These are phyloP conservation scores for Esox masquinongy DNA, from an alignment of 2,797 vertebrate genomes.

Conservation along the genomic window DNA sequence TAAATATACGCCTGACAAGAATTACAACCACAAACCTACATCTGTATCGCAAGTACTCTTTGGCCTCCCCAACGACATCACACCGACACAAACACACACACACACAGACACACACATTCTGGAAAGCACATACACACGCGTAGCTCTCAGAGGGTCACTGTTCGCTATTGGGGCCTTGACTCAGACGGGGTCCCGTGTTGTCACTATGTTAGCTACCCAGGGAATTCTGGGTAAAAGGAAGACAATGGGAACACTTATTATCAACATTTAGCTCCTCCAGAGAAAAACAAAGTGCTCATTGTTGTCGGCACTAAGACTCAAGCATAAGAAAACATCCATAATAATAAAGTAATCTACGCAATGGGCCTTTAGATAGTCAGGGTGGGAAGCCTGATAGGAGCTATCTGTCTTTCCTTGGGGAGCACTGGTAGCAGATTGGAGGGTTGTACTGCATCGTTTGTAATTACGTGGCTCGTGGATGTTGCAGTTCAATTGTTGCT, in stretches of 20 bases:
- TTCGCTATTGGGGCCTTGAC: background rate
- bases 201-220: constrained; percentile 28
- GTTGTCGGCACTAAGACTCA: constrained; percentile 22
- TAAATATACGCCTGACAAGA: too few relatives aligned
- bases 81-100: too few relatives aligned
- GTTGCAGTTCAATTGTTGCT: background rate
- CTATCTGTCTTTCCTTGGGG: constrained; percentile 9
- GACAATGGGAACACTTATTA: constrained; percentile 16
- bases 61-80: too few relatives aligned
- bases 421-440: background rate
- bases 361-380: background rate
- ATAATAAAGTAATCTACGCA: constrained; percentile 27
- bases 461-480: background rate
- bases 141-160: background rate
- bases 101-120: background rate
- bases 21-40: too few relatives aligned
- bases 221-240: constrained; percentile 7
- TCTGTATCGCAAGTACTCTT: too few relatives aligned
- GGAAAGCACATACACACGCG: constrained; percentile 17
- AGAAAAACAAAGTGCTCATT: constrained; percentile 45
- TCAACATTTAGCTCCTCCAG: constrained; percentile 25
- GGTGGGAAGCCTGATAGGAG: constrained; percentile 14
- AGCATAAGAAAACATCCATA: constrained; percentile 21
- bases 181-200: constrained; percentile 8
- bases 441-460: background rate